phyloP scores from a whole-genome alignment of 2,797 vertebrate species.

The Oophaga sylvatica region DNA sequence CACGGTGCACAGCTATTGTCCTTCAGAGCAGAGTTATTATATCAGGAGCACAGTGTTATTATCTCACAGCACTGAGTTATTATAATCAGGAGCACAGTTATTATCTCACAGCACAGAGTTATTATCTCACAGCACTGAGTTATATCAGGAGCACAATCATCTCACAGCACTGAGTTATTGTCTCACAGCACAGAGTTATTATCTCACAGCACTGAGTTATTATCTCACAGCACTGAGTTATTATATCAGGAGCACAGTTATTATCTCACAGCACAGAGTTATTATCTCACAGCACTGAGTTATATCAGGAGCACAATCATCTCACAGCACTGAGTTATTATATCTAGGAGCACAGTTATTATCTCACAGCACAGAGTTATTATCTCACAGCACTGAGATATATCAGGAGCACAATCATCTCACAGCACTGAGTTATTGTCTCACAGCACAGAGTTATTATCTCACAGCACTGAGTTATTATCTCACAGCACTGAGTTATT shows the following conservation, averaged over 20 bases:
- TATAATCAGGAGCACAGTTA: too few species aligned
- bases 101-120: too few species aligned
- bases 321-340: not conserved
- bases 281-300: not conserved
- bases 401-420: not conserved
- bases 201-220: not conserved
- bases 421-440: not conserved
- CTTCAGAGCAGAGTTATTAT: too few species aligned
- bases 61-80: too few species aligned
- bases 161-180: too few species aligned
- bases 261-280: not conserved
- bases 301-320: not conserved
- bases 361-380: not conserved
- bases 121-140: too few species aligned
- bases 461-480: not conserved
- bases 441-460: not conserved
- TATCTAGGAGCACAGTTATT: not conserved
- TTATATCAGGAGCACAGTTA: not conserved
- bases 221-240: not conserved
- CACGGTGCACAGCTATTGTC: not conserved
- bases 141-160: too few species aligned
- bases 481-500: not conserved
- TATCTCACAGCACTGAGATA: not conserved
- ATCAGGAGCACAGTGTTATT: too few species aligned
- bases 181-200: not conserved